Percentiles rank a stretch among this genome's conserved stretches.
Conservation (phyloP, 2,113 vertebrate genomes). For the Tragelaphus scriptus region DNA sequence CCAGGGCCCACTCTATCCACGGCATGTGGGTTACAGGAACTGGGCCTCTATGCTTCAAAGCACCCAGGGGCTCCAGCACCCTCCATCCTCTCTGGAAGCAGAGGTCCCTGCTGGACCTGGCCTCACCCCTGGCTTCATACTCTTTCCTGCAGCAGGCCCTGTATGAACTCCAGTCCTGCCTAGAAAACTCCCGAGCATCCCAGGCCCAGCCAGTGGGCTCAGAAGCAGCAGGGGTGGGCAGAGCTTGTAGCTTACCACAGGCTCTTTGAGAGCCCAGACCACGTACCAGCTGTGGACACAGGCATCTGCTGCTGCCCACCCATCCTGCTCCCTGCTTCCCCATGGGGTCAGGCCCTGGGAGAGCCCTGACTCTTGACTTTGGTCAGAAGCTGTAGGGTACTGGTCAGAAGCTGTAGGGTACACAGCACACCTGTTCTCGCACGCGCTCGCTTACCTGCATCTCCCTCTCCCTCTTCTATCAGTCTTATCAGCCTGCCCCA, state of each 20-base stretch:
- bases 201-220: neutral
- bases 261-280: neutral
- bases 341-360: neutral
- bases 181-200: neutral
- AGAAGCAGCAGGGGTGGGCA: neutral
- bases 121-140: neutral
- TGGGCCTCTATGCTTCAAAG: neutral
- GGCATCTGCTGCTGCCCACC: neutral
- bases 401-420: neutral
- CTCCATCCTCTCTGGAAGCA: neutral
- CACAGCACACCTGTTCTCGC: neutral
- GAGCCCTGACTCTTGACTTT: neutral
- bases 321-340: neutral
- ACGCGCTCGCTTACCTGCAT: accelerated
- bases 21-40: neutral
- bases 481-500: neutral
- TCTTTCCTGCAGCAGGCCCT: neutral
- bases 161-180: neutral
- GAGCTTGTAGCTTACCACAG: neutral
- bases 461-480: neutral
- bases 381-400: neutral
- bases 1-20: neutral
- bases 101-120: neutral
- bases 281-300: neutral
- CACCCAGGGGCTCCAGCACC: neutral